Base-by-base conservation (phyloP, 2,888 invertebrate genomes). In the Thysanoteuthis rhombus region DNA sequence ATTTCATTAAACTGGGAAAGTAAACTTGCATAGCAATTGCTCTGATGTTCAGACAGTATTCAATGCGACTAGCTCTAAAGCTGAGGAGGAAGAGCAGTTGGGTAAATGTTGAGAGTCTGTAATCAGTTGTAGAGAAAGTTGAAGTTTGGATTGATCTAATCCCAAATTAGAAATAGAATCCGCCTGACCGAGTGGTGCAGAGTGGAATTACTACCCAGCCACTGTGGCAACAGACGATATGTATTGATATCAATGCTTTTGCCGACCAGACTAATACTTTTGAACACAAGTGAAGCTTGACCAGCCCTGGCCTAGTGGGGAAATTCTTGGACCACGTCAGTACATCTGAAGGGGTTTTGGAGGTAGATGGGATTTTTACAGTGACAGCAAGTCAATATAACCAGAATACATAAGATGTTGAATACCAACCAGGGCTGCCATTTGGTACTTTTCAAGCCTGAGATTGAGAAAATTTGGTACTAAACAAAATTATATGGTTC, bases 121-220 rank as follows among this genome's bases (percentile, higher is more conserved):
- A 75, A 75, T 75, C 75, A 75, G 75, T 12, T 75, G n/a, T n/a
- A 16, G n/a, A 75, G 75, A 75, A 75, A 75, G n/a, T 75, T 36
- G n/a, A 75, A n/a, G 75, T 75, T 75, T 75, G n/a, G 75, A 75
- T 75, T 75, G 75, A 75, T 75, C 75, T n/a, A 75, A 75, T 75
- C 75, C 75, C 16, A 75, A 75, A 75, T 75, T 75, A 75, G 75
- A 75, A 75, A 75, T n/a, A 75, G 75, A 75, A 75, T 75, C n/a
- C 36, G 75, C n/a, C 75, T 75, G n/a, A 75, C 75, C 12, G 75
- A 75, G 4, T 52, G 52, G 52, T 52, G 52, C 52, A 52, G n/a
- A 75, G n/a, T n/a, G 75, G n/a, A 75, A 75, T 75, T 75, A 75
- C 75, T 75, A 16, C n/a, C 75, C 75, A 75, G 75, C 75, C 75